phyloP scores from a whole-genome alignment of 2,888 invertebrate species.

The Ethmia dodecea region DNA sequence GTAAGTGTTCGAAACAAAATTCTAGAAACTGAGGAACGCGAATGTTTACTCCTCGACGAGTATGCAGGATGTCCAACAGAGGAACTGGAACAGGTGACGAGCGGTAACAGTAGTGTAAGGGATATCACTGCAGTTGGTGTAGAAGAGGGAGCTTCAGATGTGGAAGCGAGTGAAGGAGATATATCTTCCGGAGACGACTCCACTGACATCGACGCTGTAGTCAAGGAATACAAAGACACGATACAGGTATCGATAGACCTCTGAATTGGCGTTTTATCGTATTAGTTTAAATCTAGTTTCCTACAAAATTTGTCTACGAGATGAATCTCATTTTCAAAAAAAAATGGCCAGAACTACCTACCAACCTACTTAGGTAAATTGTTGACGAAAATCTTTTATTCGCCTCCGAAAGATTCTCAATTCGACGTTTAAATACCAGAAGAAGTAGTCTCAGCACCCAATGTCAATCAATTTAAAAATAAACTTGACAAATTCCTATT shows the following conservation, averaged over 20 bases:
- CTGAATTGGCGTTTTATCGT: no score
- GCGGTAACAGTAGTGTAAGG: slow-evolving; percentile 42
- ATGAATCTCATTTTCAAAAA: no score
- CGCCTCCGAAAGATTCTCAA: no score
- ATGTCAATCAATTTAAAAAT: no score
- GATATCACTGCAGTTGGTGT: slow-evolving; percentile 45
- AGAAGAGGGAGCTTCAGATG: slow-evolving; percentile 55
- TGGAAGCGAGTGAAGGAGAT: slow-evolving; percentile 77
- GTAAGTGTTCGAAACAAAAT: slow-evolving; percentile 6
- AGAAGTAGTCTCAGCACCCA: no score
- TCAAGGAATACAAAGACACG: slow-evolving; percentile 85
- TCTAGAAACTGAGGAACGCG: slow-evolving; percentile 74
- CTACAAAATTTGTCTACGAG: no score
- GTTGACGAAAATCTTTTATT: no score
- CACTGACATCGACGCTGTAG: slow-evolving; percentile 87
- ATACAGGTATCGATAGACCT: slow-evolving; percentile 80
- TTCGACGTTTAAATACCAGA: no score
- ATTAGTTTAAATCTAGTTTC: no score
- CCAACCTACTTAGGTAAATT: no score
- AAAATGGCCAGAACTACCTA: no score
- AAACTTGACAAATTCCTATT: no score
- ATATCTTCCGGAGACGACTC: slow-evolving; percentile 79
- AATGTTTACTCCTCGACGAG: slow-evolving; percentile 78
- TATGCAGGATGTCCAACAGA: slow-evolving; percentile 63
- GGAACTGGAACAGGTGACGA: slow-evolving; percentile 48